A percentile compares a stretch with the other conserved stretches of the same genome.
Evolutionary conservation across 2,888 invertebrate genomes (phyloP).

Genomic region (Eurytoma adleriae): DNA sequence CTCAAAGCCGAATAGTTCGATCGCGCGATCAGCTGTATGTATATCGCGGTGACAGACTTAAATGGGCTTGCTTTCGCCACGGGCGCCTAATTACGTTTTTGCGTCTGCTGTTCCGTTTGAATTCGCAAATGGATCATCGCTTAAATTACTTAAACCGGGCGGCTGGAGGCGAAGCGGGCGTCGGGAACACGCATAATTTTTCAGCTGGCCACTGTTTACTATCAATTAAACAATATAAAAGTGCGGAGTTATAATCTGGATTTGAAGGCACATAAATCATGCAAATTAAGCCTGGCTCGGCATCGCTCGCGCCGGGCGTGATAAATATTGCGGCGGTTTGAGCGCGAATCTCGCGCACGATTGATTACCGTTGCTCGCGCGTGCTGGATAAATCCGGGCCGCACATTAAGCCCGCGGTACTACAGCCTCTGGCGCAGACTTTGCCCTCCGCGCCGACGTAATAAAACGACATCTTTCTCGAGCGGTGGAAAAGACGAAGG

Average conservation of each 20-base stretch:
- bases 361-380: constrained; percentile 68
- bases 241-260: constrained; percentile 42
- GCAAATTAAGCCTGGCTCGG: constrained; percentile 66
- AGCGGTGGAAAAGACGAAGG: constrained; percentile 64
- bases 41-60: too few relatives aligned
- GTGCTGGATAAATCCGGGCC: constrained; percentile 70
- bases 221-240: constrained; percentile 28
- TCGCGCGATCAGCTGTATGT: neutral
- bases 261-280: constrained; percentile 71
- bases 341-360: constrained; percentile 64
- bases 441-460: constrained; percentile 63
- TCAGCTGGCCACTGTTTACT: neutral
- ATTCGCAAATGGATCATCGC: too few relatives aligned
- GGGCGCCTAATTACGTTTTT: too few relatives aligned
- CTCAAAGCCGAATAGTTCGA: neutral
- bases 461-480: constrained; percentile 71
- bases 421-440: constrained; percentile 63
- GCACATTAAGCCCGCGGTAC: constrained; percentile 69
- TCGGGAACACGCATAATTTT: too few relatives aligned
- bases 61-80: too few relatives aligned
- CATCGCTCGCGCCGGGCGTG: constrained; percentile 68
- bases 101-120: too few relatives aligned
- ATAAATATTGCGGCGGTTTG: constrained; percentile 71
- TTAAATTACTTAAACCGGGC: too few relatives aligned
- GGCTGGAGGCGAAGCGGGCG: too few relatives aligned